phyloP scores from a whole-genome alignment of 2,888 invertebrate species.

The Mesorhabditis sp. region DNA sequence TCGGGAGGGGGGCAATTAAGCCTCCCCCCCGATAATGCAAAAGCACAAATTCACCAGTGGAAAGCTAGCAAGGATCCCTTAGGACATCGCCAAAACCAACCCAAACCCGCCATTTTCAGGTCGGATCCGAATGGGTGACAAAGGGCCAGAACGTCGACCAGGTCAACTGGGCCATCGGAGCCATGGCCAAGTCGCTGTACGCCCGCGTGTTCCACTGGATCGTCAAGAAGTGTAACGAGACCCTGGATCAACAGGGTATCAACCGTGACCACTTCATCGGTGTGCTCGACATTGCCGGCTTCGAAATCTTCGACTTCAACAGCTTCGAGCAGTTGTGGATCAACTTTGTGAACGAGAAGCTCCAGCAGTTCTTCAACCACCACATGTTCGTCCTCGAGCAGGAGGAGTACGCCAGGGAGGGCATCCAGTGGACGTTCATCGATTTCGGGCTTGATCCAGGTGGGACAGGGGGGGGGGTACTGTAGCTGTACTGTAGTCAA shows the following conservation, averaged over 20 bases:
- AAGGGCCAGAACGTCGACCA: conserved; percentile 64
- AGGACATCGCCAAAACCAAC: too few relatives aligned
- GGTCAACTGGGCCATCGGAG: conserved; percentile 59
- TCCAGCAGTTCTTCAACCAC: conserved; percentile 65
- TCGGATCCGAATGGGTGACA: conserved; percentile 63
- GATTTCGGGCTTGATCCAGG: conserved; percentile 89
- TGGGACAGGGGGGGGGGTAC: too few relatives aligned
- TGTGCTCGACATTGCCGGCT: conserved; percentile 63
- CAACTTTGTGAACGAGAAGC: conserved; percentile 64
- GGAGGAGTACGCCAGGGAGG: conserved; percentile 59
- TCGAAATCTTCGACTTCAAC: conserved; percentile 65
- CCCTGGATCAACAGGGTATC: conserved; percentile 64
- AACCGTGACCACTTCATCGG: conserved; percentile 56
- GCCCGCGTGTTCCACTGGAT: conserved; percentile 71
- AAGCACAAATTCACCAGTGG: too few relatives aligned
- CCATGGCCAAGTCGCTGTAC: conserved; percentile 62
- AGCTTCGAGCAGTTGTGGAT: conserved; percentile 65
- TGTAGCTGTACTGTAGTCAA: too few relatives aligned
- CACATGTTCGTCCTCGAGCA: conserved; percentile 65
- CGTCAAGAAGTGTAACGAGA: conserved; percentile 99
- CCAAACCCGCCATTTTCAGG: conserved; percentile 10
- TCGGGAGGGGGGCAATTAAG: too few relatives aligned
- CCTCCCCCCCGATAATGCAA: too few relatives aligned
- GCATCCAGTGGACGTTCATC: conserved; percentile 91
- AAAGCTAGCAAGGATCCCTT: background rate